Conservation (phyloP, 2,113 vertebrate genomes). For the Paracyprichromis sp. region DNA sequence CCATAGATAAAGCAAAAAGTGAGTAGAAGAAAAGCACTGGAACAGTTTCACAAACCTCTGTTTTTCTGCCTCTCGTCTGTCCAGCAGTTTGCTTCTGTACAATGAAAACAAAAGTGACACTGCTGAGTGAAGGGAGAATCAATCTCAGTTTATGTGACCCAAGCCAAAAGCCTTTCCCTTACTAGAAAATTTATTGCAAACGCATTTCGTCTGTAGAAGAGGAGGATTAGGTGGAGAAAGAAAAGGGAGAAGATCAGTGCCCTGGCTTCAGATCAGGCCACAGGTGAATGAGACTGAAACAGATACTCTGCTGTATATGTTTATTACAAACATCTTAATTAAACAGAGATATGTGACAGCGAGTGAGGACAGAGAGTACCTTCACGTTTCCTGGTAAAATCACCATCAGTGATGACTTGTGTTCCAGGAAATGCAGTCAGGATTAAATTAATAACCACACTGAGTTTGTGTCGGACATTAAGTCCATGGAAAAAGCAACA, state of each 20-base stretch:
- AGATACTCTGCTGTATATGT: background rate
- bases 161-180: background rate
- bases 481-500: background rate
- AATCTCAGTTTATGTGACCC: background rate
- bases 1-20: background rate
- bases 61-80: background rate
- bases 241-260: background rate
- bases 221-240: background rate
- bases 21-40: background rate
- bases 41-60: background rate
- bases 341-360: background rate
- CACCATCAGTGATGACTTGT: background rate
- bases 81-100: background rate
- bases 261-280: background rate
- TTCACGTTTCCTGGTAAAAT: background rate
- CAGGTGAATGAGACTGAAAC: background rate
- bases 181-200: background rate
- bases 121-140: background rate
- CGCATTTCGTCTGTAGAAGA: background rate
- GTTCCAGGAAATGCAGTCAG: background rate
- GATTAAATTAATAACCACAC: background rate
- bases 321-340: fast-evolving
- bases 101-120: background rate
- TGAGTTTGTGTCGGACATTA: background rate
- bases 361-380: background rate